These are phyloP conservation scores for Lysandra coridon DNA, from an alignment of 2,888 invertebrate species.

Conservation along the genomic window DNA sequence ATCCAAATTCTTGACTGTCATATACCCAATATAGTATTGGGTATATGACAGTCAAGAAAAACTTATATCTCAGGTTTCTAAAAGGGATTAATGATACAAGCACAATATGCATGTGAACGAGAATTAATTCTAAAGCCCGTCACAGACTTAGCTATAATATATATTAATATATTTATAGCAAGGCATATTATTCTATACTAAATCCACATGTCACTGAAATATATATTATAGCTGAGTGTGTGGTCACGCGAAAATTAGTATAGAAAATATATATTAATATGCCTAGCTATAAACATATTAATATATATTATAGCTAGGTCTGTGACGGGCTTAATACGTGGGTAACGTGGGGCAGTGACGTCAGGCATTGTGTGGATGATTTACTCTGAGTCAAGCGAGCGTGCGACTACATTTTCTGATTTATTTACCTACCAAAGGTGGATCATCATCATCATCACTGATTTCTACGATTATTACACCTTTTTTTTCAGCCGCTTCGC, in stretches of 20 bases:
- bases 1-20: no score
- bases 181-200: no score
- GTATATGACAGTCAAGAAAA: background rate
- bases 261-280: no score
- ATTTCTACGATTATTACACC: background rate
- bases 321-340: constrained; percentile 44
- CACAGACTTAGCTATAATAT: no score
- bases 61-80: background rate
- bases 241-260: no score
- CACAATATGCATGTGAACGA: background rate
- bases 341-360: constrained; percentile 51
- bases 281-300: no score
- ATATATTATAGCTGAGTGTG: no score
- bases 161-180: no score
- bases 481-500: no score
- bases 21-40: no score
- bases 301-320: no score
- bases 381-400: constrained; percentile 47
- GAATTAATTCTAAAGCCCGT: constrained; percentile 47
- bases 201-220: no score
- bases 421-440: background rate
- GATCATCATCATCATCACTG: constrained; percentile 10
- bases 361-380: constrained; percentile 52
- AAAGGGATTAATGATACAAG: background rate
- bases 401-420: constrained; percentile 9